A percentile compares a stretch with the other conserved stretches of the same genome.
Conservation (phyloP, 2,888 invertebrate genomes). For the Villa cingulata region DNA sequence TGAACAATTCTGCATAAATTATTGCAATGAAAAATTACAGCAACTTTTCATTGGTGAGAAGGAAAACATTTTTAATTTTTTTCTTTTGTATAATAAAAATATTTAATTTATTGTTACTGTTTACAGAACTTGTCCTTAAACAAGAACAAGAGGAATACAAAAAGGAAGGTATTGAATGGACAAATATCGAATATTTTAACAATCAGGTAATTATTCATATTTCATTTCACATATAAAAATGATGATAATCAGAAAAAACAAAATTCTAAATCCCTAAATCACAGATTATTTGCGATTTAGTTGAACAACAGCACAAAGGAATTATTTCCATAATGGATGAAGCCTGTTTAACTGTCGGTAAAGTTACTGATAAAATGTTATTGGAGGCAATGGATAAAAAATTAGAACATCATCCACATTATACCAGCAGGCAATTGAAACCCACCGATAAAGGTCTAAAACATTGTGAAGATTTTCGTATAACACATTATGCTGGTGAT, state of each 20-base stretch:
- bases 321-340: conserved; percentile 91
- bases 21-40: conserved; percentile 96
- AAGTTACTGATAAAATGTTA: conserved; percentile 70
- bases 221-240: no score
- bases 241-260: not conserved
- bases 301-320: conserved; percentile 87
- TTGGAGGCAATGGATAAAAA: conserved; percentile 89
- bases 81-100: not conserved
- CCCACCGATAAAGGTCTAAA: conserved; percentile 68
- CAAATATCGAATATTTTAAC: conserved; percentile 90
- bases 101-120: conserved; percentile 8
- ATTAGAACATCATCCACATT: conserved; percentile 74
- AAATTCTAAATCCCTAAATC: not conserved
- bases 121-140: conserved; percentile 81
- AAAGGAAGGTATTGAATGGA: conserved; percentile 91
- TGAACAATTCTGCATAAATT: conserved; percentile 98
- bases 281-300: conserved; percentile 77
- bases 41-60: conserved; percentile 83
- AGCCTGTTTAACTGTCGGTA: conserved; percentile 90
- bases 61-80: not conserved
- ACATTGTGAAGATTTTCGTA: conserved; percentile 66
- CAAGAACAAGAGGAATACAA: conserved; percentile 97
- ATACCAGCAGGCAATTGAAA: conserved; percentile 71
- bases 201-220: conserved; percentile 51
- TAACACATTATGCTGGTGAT: conserved; percentile 93